Percentiles rank a stretch among this genome's conserved stretches.
Evolutionary conservation across 1,140 invertebrate species (phyloP).

Genomic region (Nephotettix cincticeps): DNA sequence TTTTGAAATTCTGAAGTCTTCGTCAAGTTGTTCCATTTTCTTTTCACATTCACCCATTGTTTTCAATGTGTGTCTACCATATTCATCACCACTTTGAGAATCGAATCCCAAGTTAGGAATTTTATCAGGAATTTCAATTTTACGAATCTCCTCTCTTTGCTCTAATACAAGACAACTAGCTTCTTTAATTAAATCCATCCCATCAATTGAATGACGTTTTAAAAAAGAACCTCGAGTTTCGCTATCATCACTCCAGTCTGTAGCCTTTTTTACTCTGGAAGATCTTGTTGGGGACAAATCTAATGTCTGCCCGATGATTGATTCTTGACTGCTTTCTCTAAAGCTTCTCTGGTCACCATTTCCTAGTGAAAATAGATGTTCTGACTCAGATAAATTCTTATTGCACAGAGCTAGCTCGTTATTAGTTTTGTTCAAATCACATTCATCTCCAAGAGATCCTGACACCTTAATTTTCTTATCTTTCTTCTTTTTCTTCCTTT

Average conservation of each 20-base stretch:
- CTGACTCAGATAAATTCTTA: neutral
- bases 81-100: conserved; percentile 6
- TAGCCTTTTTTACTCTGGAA: neutral
- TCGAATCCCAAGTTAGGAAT: neutral
- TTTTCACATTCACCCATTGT: neutral
- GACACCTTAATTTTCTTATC: neutral
- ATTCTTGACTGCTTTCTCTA: neutral
- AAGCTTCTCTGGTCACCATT: neutral
- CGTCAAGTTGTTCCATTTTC: neutral
- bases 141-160: too few species aligned
- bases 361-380: neutral
- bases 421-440: neutral
- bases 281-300: neutral
- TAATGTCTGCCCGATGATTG: neutral
- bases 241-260: conserved; percentile 20
- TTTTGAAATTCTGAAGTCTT: neutral
- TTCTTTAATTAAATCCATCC: neutral
- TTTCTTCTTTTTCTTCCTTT: conserved; percentile 15
- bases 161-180: too few species aligned
- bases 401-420: neutral
- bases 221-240: conserved; percentile 12
- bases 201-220: neutral
- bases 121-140: too few species aligned
- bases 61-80: neutral
- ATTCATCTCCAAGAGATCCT: neutral